These are phyloP conservation scores for Dichetophora obliterata DNA, from an alignment of 2,888 invertebrate species.

Conservation along the genomic window DNA sequence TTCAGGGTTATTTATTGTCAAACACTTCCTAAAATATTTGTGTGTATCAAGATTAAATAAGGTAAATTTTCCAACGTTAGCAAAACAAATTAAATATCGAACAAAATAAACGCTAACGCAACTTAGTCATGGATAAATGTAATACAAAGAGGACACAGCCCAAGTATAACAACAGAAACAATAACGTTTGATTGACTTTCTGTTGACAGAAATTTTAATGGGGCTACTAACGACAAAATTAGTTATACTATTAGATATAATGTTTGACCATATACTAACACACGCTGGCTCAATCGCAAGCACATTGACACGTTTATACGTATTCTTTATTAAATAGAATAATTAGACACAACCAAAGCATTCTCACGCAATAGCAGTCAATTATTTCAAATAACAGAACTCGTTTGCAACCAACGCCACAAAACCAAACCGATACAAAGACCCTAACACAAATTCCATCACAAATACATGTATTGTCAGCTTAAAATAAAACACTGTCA, in stretches of 20 bases:
- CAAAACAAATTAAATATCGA: background rate
- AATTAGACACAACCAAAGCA: conserved; percentile 4
- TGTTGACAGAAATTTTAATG: conserved; percentile 16
- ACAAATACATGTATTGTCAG: background rate
- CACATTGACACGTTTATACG: background rate
- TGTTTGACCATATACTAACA: background rate
- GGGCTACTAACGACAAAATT: background rate
- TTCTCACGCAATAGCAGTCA: conserved; percentile 19
- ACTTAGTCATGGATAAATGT: too few relatives aligned
- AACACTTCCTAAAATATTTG: too few relatives aligned
- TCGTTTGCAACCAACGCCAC: background rate
- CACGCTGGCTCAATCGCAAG: background rate
- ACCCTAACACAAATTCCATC: conserved; percentile 2
- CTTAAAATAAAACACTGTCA: too few relatives aligned
- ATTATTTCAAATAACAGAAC: conserved; percentile 27
- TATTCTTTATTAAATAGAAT: background rate
- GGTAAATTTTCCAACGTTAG: too few relatives aligned
- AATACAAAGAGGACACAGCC: too few relatives aligned
- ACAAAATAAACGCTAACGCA: background rate
- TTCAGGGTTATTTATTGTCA: too few relatives aligned
- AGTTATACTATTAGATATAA: background rate
- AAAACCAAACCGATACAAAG: background rate
- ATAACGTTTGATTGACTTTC: conserved; percentile 8
- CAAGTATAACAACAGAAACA: background rate
- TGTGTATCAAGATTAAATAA: too few relatives aligned